Percentiles rank a stretch among this genome's conserved stretches.
These are phyloP conservation scores for Lophius piscatorius DNA, from an alignment of 2,113 vertebrate genomes.

Conservation along the genomic window DNA sequence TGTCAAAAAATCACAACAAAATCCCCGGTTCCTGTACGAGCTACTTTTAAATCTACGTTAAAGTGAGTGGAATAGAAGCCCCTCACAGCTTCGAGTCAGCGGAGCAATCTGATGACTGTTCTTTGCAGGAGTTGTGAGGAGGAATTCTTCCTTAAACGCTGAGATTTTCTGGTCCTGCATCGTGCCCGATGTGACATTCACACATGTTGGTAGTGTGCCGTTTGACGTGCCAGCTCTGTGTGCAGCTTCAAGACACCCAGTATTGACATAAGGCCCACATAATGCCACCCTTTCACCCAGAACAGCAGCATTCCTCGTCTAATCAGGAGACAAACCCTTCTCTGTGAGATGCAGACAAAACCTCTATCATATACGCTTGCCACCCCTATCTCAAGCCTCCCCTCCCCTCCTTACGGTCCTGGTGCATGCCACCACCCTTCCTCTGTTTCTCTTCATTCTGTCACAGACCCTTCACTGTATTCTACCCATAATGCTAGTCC, in stretches of 20 bases:
- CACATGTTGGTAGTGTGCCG: constrained; percentile 61
- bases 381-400: constrained; percentile 56
- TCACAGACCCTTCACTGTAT: constrained; percentile 76
- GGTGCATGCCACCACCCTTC: constrained; percentile 74
- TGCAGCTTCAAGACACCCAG: constrained; percentile 67
- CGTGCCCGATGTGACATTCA: constrained; percentile 49
- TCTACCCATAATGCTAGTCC: constrained; percentile 73
- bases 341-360: constrained; percentile 78
- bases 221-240: constrained; percentile 61
- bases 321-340: constrained; percentile 75
- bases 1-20: constrained; percentile 52
- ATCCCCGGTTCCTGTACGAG: constrained; percentile 32
- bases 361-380: constrained; percentile 74
- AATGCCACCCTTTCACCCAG: constrained; percentile 67
- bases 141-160: not conserved
- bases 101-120: not conserved
- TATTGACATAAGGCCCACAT: constrained; percentile 72
- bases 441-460: constrained; percentile 62
- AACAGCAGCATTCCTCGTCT: constrained; percentile 73
- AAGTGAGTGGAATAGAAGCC: not conserved
- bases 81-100: not conserved
- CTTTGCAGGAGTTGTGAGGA: not conserved
- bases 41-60: constrained; percentile 27
- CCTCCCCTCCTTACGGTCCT: constrained; percentile 61
- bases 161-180: constrained; percentile 40